Percentiles rank a stretch among this genome's conserved stretches.
Conservation (phyloP, 2,797 vertebrate species). For the Tadarida brasiliensis region DNA sequence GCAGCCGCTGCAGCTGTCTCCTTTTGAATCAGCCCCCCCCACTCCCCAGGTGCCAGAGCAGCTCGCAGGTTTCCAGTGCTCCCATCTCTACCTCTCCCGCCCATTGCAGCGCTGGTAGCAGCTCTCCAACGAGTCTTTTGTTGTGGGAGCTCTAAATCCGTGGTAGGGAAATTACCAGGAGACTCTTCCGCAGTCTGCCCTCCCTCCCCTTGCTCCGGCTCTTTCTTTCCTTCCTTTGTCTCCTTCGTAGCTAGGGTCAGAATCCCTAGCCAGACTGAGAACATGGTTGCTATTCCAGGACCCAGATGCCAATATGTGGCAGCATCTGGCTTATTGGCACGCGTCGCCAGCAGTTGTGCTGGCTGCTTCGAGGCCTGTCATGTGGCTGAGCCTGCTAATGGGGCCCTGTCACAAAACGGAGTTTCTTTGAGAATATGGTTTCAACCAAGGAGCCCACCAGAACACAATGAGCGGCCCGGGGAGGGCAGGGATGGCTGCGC, state of each 20-base stretch:
- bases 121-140: conserved; percentile 84
- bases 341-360: conserved; percentile 87
- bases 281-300: conserved; percentile 87
- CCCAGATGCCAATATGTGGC: conserved; percentile 91
- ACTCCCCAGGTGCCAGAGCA: conserved; percentile 74
- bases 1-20: conserved; percentile 81
- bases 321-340: conserved; percentile 91
- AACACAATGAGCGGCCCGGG: conserved; percentile 67
- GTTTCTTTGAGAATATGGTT: conserved; percentile 86
- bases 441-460: conserved; percentile 80
- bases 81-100: neutral
- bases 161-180: conserved; percentile 83
- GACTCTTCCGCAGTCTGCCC: conserved; percentile 75
- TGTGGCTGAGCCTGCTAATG: conserved; percentile 81
- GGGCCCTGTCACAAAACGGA: conserved; percentile 80
- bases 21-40: conserved; percentile 63
- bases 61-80: conserved; percentile 46
- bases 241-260: conserved; percentile 86
- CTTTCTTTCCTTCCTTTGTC: conserved; percentile 87
- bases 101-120: neutral
- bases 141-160: conserved; percentile 78
- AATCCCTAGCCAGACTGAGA: conserved; percentile 87
- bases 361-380: conserved; percentile 86
- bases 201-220: conserved; percentile 71
- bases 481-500: conserved; percentile 69